phyloP scores from a whole-genome alignment of 2,888 invertebrate genomes.

The Apotomis turbidana region DNA sequence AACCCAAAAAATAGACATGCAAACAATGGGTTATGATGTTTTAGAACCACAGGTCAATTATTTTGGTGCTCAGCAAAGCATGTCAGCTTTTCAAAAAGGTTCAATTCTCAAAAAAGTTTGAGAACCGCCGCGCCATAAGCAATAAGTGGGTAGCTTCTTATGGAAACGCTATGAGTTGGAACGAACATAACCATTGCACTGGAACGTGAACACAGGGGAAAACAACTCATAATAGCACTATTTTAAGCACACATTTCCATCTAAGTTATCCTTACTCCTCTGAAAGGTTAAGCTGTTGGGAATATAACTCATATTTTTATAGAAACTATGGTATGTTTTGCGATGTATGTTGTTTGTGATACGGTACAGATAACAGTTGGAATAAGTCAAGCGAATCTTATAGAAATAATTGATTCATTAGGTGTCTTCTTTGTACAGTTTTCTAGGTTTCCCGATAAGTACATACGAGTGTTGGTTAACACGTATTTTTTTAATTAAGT shows the following conservation, averaged over 20 bases:
- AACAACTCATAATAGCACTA: too few relatives aligned
- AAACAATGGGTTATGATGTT: too few relatives aligned
- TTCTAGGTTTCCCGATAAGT: constrained; percentile 9
- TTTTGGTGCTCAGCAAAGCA: too few relatives aligned
- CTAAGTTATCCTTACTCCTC: too few relatives aligned
- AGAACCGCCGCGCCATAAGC: not conserved
- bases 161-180: constrained; percentile 18
- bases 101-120: too few relatives aligned
- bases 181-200: not conserved
- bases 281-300: too few relatives aligned
- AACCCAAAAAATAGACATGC: too few relatives aligned
- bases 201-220: not conserved
- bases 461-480: not conserved
- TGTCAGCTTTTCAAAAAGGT: too few relatives aligned
- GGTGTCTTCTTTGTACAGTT: constrained; percentile 6
- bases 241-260: too few relatives aligned
- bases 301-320: constrained; percentile 7
- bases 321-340: not conserved
- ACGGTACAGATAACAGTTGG: constrained; percentile 23
- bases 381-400: constrained; percentile 24
- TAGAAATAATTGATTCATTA: constrained; percentile 31
- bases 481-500: not conserved
- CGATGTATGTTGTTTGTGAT: not conserved
- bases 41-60: too few relatives aligned
- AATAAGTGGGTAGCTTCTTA: constrained; percentile 24